Conservation (phyloP, 1,140 invertebrate species). For the Luehdorfia chinensis region DNA sequence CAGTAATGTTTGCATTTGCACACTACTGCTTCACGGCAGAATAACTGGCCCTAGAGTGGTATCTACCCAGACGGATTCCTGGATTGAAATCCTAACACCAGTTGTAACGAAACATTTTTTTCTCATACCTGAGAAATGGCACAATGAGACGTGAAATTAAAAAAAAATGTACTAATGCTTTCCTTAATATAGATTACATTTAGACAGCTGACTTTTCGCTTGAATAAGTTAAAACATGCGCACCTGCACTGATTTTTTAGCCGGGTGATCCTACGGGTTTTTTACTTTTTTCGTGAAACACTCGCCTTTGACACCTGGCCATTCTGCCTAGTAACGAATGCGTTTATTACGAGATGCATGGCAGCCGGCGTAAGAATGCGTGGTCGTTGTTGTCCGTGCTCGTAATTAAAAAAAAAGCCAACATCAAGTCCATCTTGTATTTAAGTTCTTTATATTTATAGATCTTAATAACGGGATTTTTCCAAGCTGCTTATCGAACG, state of each 20-base stretch:
- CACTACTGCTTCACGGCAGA: no score
- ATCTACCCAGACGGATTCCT: no score
- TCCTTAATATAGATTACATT: slow-evolving; percentile 39
- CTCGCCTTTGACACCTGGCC: slow-evolving; percentile 55
- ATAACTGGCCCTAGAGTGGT: no score
- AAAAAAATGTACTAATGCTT: no score
- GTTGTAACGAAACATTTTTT: no score
- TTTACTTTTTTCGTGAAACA: slow-evolving; percentile 45
- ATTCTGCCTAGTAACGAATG: slow-evolving; percentile 39
- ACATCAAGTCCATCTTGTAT: not conserved
- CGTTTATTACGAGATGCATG: slow-evolving; percentile 31
- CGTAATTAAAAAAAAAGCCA: slow-evolving; percentile 30
- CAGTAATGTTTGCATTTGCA: no score
- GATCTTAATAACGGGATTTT: not conserved
- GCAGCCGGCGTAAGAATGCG: slow-evolving; percentile 44
- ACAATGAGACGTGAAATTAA: no score
- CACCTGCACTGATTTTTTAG: slow-evolving; percentile 68
- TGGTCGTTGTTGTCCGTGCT: slow-evolving; percentile 22
- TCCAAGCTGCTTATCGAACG: no score
- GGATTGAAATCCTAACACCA: no score
- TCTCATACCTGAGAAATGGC: no score
- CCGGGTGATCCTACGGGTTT: slow-evolving; percentile 51
- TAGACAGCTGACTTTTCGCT: slow-evolving; percentile 63
- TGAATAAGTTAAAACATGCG: slow-evolving; percentile 36
- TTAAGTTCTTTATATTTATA: no score